Conservation (phyloP, 2,797 vertebrate species). For the Peromyscus melanophrys region DNA sequence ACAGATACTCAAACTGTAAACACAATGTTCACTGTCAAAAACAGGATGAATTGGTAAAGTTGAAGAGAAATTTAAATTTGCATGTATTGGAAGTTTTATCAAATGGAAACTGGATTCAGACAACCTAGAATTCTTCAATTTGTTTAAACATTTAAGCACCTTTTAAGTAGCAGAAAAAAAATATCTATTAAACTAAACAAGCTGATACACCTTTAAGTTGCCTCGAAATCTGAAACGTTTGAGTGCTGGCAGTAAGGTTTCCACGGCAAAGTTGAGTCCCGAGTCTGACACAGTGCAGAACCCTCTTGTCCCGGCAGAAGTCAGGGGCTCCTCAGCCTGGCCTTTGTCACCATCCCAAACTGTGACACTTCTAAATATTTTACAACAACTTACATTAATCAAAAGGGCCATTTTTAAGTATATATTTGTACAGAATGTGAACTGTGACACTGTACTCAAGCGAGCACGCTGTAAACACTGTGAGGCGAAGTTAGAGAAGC, state of each 20-base stretch:
- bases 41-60: not conserved
- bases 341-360: conserved; percentile 23
- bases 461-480: not conserved
- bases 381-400: conserved; percentile 40
- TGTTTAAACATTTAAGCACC: conserved; percentile 14
- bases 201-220: not conserved
- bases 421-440: conserved; percentile 27
- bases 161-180: not conserved
- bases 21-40: not conserved
- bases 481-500: not conserved
- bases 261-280: not conserved
- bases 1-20: not conserved
- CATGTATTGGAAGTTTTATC: conserved; percentile 20
- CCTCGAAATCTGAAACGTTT: not conserved
- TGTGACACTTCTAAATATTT: conserved; percentile 49
- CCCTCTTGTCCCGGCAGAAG: not conserved
- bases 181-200: not conserved
- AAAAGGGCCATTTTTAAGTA: conserved; percentile 25
- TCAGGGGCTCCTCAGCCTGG: not conserved
- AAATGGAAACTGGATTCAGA: conserved; percentile 39
- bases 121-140: conserved; percentile 40
- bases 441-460: conserved; percentile 7
- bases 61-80: conserved; percentile 54
- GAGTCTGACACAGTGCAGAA: not conserved
- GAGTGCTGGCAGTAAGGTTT: not conserved